Conservation (phyloP, 2,113 vertebrate genomes). For the Neolamprologus caudopunctatus region DNA sequence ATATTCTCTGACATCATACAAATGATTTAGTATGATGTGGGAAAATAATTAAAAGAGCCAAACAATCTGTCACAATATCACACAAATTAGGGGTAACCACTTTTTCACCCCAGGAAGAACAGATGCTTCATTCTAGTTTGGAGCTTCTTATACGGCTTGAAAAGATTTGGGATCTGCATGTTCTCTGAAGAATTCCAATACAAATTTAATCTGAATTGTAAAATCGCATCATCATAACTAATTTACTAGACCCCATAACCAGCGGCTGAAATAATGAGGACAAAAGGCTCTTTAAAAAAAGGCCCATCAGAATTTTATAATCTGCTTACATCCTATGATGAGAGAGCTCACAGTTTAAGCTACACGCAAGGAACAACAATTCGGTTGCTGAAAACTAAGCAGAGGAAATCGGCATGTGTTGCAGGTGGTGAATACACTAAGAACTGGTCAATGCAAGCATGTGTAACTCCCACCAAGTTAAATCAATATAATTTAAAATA, state of each 20-base stretch:
- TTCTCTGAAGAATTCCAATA: background rate
- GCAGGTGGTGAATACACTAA: background rate
- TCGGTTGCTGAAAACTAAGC: too few relatives aligned
- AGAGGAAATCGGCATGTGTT: background rate
- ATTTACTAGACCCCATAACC: background rate
- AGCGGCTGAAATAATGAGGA: background rate
- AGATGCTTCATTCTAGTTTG: background rate
- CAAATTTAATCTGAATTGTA: background rate
- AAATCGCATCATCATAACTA: background rate
- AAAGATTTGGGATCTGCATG: background rate
- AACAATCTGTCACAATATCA: background rate
- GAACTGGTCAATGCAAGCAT: background rate
- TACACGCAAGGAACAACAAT: background rate
- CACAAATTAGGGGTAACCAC: background rate
- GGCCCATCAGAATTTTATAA: background rate
- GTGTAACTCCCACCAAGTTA: background rate
- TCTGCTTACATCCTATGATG: background rate
- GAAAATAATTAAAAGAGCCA: background rate
- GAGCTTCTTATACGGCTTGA: background rate
- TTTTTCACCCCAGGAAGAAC: background rate
- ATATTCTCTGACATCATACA: background rate
- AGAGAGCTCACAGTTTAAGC: background rate
- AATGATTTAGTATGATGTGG: background rate
- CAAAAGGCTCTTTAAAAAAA: background rate
- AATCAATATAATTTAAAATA: accelerated